Evolutionary conservation across 2,113 vertebrate genomes (phyloP), one percentile per base, ranked within the genome.

Genomic region (Quiscalus mexicanus): DNA sequence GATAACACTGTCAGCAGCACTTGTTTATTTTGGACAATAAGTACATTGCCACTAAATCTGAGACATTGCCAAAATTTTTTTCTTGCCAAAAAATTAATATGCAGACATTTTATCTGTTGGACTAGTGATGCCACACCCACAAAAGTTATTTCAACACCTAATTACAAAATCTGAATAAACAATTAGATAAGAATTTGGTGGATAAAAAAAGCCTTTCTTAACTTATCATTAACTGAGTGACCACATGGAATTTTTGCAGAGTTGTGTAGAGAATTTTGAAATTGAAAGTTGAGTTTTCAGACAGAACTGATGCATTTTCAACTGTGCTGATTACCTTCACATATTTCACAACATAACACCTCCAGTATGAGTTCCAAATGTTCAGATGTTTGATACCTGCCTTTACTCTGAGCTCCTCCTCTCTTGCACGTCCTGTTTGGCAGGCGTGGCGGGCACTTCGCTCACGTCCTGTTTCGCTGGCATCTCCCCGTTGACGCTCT

Each of bases 401-500:
- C 97, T 97, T 96, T 97, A 98, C 81, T 98, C 97, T 0, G 97
- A 97, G 45, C 65, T 86, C 8, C 96, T 98, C 44, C 73, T 98
- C 93, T 95, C 95, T 62, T 93, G 95, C 56, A 45, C 59, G 87
- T 95, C 97, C 49, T 55, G 74, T 47, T 94, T 98, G 2, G 31
- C 91, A 6, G 99, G 98, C 0, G 98, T 98, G 9, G 93, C 13
- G 31, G 55, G 55, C 6, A 31, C 55, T 22, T 56, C 31, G 33
- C 55, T 56, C 55, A 15, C 55, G 4, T 56, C 55, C 55, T 33
- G 55, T 4, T 22, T 56, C 20, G 9, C 28, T 1, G 98, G 98
- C n/a, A 97, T 89, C 2, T 98, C 99, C 1, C 98, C 98, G 1
- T 98, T 99, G 79, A 98, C 56, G 2, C 98, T 93, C 5, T 98